Evolutionary conservation across 2,888 invertebrate species (phyloP), one percentile per base, ranked within the genome.

Genomic region (Tinea pellionella): DNA sequence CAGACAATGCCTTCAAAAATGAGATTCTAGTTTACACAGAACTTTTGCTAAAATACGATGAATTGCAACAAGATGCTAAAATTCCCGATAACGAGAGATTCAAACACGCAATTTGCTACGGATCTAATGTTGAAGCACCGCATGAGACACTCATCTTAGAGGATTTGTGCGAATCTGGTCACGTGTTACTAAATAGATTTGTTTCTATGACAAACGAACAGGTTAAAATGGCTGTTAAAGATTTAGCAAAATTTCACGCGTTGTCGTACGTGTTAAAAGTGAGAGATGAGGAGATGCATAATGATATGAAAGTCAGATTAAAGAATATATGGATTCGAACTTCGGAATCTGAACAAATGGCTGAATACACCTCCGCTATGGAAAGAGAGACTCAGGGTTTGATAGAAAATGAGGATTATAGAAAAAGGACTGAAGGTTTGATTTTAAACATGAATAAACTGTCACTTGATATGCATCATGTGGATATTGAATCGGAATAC

Each of bases 111-210:
- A 64, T 65, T 57, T 76, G 74, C 58, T 77, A 73, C 16, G 77
- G 75, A 11, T 62, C 64, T 8, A 42, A 64, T 0, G n/a, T 37
- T 0, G 72, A 75, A 61, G 57, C 61, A 43, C 67, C 67, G 0
- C 61, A 75, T 51, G 77, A 78, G 67, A 65, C 75, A 1, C 68
- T 78, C 9, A 59, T 77, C 2, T 61, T 78, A 1, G 76, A 79
- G 68, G 80, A 80, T 61, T 63, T 80, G 1, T 65, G 66, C 0
- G 61, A 61, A 1, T 63, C 62, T 1, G 63, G 69, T n/a, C 76
- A 66, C 62, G 56, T 59, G 0, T 74, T 78, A 67, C 47, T 74
- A 0, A 70, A 77, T 56, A 69, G 73, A 63, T 69, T 70, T 13
- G 60, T 67, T 9, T 60, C 73, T 0, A 62, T 79, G 0, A 62